Evolutionary conservation across 2,888 invertebrate species (phyloP).

Genomic region (Elmis aenea): DNA sequence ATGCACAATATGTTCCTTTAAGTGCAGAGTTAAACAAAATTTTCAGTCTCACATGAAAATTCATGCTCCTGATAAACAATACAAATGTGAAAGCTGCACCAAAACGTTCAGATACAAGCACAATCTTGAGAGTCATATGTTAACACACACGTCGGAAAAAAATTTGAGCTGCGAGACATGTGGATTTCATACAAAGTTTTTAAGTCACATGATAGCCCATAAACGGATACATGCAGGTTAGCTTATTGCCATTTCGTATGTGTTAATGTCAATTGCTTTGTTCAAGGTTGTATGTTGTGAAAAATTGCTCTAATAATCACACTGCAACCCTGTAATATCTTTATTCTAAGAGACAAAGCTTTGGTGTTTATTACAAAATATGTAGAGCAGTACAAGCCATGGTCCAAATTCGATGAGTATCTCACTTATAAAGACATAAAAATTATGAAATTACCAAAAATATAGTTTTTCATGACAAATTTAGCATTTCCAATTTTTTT

Average conservation of each 20-base stretch:
- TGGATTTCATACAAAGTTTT: constrained; percentile 62
- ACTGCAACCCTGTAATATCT: no score
- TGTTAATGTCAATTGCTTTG: neutral
- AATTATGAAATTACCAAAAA: no score
- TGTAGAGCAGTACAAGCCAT: no score
- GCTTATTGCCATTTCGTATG: neutral
- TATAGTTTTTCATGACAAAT: no score
- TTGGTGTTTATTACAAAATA: no score
- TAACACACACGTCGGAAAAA: constrained; percentile 52
- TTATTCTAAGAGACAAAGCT: no score
- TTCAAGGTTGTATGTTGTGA: no score
- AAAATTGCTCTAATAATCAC: no score
- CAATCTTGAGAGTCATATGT: constrained; percentile 55
- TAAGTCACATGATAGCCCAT: constrained; percentile 61
- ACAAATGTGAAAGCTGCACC: constrained; percentile 55
- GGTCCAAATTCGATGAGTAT: no score
- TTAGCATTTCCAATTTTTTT: no score
- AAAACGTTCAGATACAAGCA: constrained; percentile 55
- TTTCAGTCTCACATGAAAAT: constrained; percentile 55
- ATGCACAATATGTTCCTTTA: constrained; percentile 53
- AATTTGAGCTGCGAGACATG: constrained; percentile 62
- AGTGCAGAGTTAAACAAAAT: constrained; percentile 55
- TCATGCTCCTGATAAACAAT: constrained; percentile 55
- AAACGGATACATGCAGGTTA: constrained; percentile 58
- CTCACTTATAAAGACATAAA: no score